phyloP scores from a whole-genome alignment of 2,797 vertebrate species.

The Carcharodon carcharias region DNA sequence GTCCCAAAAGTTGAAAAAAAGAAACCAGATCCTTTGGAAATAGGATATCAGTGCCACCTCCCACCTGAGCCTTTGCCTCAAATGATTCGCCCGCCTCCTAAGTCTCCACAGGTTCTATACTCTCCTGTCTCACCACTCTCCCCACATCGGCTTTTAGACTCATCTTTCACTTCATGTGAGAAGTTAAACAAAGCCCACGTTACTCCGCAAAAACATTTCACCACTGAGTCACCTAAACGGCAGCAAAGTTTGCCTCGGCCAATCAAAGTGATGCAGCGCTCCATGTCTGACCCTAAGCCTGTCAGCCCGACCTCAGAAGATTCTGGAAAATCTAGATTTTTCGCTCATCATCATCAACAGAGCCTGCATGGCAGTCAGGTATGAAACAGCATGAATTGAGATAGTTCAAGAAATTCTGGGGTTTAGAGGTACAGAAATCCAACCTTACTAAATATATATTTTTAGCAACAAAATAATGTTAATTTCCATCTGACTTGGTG shows the following conservation, averaged over 20 bases:
- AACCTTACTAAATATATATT: not conserved
- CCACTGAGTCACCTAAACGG: conserved; percentile 74
- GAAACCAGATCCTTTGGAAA: conserved; percentile 94
- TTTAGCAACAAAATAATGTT: not conserved
- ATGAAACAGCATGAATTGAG: conserved; percentile 47
- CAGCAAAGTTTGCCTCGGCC: conserved; percentile 90
- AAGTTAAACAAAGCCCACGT: conserved; percentile 96
- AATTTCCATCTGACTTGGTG: not conserved
- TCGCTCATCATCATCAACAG: conserved; percentile 88
- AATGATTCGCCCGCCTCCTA: conserved; percentile 85
- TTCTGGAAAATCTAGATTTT: conserved; percentile 82
- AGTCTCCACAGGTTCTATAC: conserved; percentile 95
- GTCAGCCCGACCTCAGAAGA: conserved; percentile 97
- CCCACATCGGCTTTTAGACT: conserved; percentile 90
- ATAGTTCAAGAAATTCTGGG: not conserved
- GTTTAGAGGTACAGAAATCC: not conserved
- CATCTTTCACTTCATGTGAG: conserved; percentile 87
- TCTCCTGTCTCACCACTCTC: conserved; percentile 94
- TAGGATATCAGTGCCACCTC: conserved; percentile 83
- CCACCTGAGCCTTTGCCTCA: conserved; percentile 78
- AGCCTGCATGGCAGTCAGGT: conserved; percentile 85
- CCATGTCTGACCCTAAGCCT: conserved; percentile 96
- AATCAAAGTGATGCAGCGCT: conserved; percentile 95
- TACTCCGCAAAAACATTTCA: conserved; percentile 92
- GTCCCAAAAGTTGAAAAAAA: conserved; percentile 81